Conservation (phyloP, 2,888 invertebrate genomes). For the Aphidius colemani region DNA sequence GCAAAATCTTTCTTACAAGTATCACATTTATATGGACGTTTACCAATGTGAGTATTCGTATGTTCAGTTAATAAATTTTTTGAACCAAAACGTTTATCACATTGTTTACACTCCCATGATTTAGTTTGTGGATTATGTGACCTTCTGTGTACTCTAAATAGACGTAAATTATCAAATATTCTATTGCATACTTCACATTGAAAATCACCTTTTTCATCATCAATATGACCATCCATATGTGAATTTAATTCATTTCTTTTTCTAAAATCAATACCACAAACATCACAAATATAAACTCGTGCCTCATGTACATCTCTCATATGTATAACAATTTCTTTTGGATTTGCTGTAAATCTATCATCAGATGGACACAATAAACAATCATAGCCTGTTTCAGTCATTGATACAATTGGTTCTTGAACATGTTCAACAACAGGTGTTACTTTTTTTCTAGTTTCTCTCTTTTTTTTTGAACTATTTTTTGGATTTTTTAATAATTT, state of each 20-base stretch:
- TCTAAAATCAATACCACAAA: conserved; percentile 70
- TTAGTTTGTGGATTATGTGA: conserved; percentile 69
- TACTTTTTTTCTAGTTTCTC: neutral
- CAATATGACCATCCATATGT: conserved; percentile 70
- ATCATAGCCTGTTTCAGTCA: conserved; percentile 62
- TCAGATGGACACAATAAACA: conserved; percentile 63
- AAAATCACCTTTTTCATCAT: conserved; percentile 68
- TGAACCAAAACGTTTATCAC: conserved; percentile 73
- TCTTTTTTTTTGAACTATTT: conserved; percentile 21
- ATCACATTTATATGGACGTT: conserved; percentile 70
- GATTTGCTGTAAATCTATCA: conserved; percentile 62
- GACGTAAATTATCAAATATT: conserved; percentile 66
- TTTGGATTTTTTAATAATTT: conserved; percentile 5
- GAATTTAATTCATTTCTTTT: conserved; percentile 68
- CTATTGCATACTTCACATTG: conserved; percentile 69
- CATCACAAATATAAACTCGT: conserved; percentile 72
- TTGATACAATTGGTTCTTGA: conserved; percentile 36
- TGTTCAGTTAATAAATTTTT: conserved; percentile 75
- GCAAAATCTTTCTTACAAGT: conserved; percentile 76
- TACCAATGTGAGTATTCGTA: conserved; percentile 72
- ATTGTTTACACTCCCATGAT: conserved; percentile 69
- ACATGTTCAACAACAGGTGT: too few species aligned
- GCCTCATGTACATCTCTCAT: conserved; percentile 67
- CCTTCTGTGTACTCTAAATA: conserved; percentile 69
- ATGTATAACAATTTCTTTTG: conserved; percentile 68